Base-by-base conservation (phyloP, 2,888 invertebrate genomes). In the Cerastoderma edule region DNA sequence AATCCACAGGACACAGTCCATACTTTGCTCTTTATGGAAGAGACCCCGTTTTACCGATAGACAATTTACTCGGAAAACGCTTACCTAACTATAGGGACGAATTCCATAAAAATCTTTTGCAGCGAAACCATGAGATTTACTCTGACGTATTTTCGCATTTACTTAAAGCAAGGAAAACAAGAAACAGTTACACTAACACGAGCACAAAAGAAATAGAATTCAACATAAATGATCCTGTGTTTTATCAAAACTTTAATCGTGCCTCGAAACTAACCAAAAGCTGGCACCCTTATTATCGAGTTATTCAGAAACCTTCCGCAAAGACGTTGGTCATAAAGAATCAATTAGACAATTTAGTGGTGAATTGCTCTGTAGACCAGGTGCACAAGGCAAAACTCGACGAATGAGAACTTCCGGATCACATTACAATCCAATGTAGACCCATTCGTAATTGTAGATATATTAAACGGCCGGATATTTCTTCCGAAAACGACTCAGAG, bases 101-200 rank as follows among this genome's bases (percentile, higher is more conserved):
- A n/a, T 32, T 53, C 1, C 80, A 84, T 60, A 28, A 82, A 56
- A 75, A 78, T 39, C 67, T 72, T n/a, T 57, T 83, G 30, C 72
- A 76, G 75, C 46, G 76, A 48, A 78, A 84, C 65, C 80, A 82
- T 44, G 75, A 66, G 35, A 24, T 73, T 8, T 83, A 82, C 66
- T 10, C 64, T 10, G 32, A 24, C 3, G 78, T 78, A 16, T 56
- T 57, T 44, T 60, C 56, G 27, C 54, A 79, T 39, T 16, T 74
- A 10, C 78, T 70, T 30, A 72, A 72, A 10, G 60, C 78, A 6
- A 78, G 77, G 33, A 63, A 63, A 30, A 56, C 72, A 72, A 78
- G 76, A 57, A 67, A 65, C 1, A 73, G 72, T 63, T 76, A 81
- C 63, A 72, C 74, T 16, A 35, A 84, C 67, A 72, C 44, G 27